These are phyloP conservation scores for Colletes latitarsis DNA, from an alignment of 1,140 invertebrate genomes.

Conservation along the genomic window DNA sequence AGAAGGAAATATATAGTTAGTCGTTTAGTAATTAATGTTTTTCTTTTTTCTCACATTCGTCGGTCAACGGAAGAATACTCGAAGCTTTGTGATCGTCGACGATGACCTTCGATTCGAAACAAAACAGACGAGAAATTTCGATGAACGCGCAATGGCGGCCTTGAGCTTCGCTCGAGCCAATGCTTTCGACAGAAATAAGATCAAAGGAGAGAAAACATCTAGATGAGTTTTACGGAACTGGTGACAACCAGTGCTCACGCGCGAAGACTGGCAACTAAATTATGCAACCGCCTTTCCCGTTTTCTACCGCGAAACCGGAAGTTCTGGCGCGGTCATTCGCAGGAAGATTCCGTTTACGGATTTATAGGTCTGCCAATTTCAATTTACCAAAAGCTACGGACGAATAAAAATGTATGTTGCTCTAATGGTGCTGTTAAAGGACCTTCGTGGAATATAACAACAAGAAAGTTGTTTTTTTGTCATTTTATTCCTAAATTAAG, in stretches of 20 bases:
- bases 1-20: too few relatives aligned
- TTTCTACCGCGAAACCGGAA: not conserved
- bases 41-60: not conserved
- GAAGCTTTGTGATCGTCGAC: not conserved
- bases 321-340: not conserved
- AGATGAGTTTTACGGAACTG: not conserved
- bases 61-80: not conserved
- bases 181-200: slow-evolving; percentile 1
- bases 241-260: not conserved
- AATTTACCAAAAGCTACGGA: too few relatives aligned
- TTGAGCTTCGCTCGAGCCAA: slow-evolving; percentile 7
- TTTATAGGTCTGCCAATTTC: too few relatives aligned
- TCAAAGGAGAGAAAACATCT: not conserved
- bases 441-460: too few relatives aligned
- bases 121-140: not conserved
- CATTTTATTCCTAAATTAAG: too few relatives aligned
- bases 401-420: too few relatives aligned
- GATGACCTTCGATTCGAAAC: not conserved
- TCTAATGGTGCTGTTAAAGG: too few relatives aligned
- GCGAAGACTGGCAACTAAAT: not conserved
- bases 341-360: too few relatives aligned
- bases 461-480: too few relatives aligned
- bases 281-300: not conserved
- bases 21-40: too few relatives aligned
- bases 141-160: not conserved